Evolutionary conservation across 2,797 vertebrate genomes (phyloP), one percentile per base, ranked within the genome.

Genomic region (Chaunax sp.): DNA sequence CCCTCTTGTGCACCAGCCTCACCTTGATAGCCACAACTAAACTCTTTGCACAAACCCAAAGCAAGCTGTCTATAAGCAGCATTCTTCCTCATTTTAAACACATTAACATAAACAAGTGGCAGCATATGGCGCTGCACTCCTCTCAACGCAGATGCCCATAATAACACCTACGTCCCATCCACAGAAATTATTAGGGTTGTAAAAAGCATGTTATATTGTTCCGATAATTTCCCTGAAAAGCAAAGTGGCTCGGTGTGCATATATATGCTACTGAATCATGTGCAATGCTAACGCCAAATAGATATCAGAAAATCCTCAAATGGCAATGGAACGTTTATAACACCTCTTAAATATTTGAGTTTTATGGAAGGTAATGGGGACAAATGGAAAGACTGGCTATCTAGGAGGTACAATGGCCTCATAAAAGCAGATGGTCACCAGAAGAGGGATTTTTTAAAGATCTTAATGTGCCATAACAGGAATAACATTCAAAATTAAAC

Each of bases 371-470:
- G 81, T 88, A 90, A 90, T 91, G 89, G 86, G 85, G 75, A 80
- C 80, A 86, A 88, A 90, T 84, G 81, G 75, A 87, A 87, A 88
- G 80, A 78, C 68, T 82, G 74, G 66, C 84, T 73, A 77, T 89
- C 74, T 65, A 66, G 61, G 78, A 83, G 83, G 74, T 82, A 74
- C 85, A 79, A 90, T 82, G 76, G 85, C 77, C 67, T 78, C 86
- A 85, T 90, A 89, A 91, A 91, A 88, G 77, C 91, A 92, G 87
- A 92, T 91, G 87, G 87, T 87, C 83, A 86, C 64, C 23, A 45
- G 90, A 87, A 87, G 73, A 81, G 81, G 57, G 51, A 64, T 61
- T 82, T 87, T 90, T 77, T 60, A 83, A 81, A 84, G 82, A 83
- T 72, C 75, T 82, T 88, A 90, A 87, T 87, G 83, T 75, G 78